Percentiles rank a stretch among this genome's conserved stretches.
Evolutionary conservation across 2,113 vertebrate species (phyloP).

Genomic region (Chionis minor): DNA sequence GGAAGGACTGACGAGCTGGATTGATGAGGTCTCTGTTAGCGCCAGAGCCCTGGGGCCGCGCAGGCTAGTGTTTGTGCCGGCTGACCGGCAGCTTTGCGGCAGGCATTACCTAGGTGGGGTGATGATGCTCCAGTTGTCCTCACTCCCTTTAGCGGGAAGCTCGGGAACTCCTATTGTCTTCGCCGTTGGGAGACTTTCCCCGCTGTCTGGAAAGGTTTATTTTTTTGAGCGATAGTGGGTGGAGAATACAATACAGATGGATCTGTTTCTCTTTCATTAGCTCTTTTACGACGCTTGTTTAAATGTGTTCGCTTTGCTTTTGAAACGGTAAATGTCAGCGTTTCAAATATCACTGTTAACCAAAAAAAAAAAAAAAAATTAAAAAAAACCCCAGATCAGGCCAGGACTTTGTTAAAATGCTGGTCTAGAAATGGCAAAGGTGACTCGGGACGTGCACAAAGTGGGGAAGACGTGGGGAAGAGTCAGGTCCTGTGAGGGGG

Average conservation of each 20-base stretch:
- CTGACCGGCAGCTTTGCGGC: background rate
- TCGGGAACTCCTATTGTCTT: background rate
- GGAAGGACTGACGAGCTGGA: background rate
- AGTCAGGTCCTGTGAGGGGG: background rate
- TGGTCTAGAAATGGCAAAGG: background rate
- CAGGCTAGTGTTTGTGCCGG: background rate
- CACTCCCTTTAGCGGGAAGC: background rate
- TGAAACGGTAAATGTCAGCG: slow-evolving; percentile 2
- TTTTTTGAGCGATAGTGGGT: background rate
- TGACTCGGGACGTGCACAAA: background rate
- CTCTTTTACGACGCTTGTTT: slow-evolving; percentile 1
- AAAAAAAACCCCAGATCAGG: background rate
- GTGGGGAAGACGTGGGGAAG: background rate
- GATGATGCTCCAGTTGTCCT: background rate
- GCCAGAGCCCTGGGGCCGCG: background rate
- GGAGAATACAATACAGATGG: background rate
- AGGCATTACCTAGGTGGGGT: background rate
- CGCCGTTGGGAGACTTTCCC: background rate
- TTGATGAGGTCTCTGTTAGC: background rate
- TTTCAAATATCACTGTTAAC: background rate
- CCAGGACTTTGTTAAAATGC: background rate
- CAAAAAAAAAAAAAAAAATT: background rate
- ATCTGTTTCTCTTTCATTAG: slow-evolving; percentile 3
- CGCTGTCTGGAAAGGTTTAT: background rate
- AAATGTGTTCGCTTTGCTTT: background rate